phyloP scores from a whole-genome alignment of 1,140 invertebrate genomes.

The Callitettix versicolor region DNA sequence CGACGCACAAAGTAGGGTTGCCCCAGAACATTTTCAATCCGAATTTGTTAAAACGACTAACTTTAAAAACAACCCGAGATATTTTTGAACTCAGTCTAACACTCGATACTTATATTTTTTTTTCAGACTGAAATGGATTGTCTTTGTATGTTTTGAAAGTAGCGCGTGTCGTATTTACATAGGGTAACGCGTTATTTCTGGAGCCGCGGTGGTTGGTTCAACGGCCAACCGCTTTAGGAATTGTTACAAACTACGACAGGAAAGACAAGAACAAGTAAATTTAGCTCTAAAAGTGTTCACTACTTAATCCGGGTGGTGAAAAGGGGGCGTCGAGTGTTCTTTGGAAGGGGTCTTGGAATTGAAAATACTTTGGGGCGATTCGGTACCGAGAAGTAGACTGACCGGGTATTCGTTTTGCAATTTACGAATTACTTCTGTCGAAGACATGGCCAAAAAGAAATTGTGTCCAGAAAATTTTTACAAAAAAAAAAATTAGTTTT shows the following conservation, averaged over 20 bases:
- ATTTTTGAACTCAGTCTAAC: no score
- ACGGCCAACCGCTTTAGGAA: not conserved
- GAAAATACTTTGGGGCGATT: not conserved
- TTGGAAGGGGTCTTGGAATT: not conserved
- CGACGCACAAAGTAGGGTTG: not conserved
- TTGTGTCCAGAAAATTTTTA: no score
- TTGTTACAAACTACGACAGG: not conserved
- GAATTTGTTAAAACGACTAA: not conserved
- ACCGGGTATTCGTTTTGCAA: no score
- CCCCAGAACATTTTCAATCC: not conserved
- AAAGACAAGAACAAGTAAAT: not conserved
- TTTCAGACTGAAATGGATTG: no score
- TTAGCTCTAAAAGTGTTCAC: not conserved
- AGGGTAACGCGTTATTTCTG: not conserved
- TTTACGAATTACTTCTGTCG: no score
- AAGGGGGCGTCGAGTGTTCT: constrained; percentile 8
- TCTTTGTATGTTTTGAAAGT: not conserved
- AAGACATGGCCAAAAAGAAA: no score
- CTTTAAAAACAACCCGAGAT: no score
- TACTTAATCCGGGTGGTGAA: constrained; percentile 16
- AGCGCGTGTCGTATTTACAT: not conserved
- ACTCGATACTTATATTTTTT: no score
- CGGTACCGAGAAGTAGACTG: no score
- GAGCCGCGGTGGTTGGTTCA: not conserved
- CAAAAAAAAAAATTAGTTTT: no score